phyloP scores from a whole-genome alignment of 2,888 invertebrate genomes.

The Sympetrum striolatum region DNA sequence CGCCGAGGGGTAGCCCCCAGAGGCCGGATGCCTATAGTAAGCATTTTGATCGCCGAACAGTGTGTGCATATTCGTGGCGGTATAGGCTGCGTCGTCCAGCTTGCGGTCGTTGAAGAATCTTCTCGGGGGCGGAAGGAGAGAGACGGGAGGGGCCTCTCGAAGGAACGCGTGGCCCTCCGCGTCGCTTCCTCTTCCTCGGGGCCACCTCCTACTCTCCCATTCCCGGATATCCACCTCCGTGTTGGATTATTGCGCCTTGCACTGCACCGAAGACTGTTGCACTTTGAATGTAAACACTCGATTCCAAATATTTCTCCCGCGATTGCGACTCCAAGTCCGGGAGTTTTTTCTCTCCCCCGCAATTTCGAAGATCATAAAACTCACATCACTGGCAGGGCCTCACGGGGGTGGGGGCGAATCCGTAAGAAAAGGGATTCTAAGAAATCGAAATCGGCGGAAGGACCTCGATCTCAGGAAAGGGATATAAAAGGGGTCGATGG shows the following conservation, averaged over 20 bases:
- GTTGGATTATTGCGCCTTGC: background rate
- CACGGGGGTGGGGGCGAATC: background rate
- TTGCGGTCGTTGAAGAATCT: background rate
- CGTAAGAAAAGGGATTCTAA: background rate
- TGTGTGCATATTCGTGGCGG: slow-evolving; percentile 73
- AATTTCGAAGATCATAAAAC: background rate
- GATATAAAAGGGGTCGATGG: background rate
- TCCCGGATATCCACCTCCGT: background rate
- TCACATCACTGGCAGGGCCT: background rate
- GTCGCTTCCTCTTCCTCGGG: background rate
- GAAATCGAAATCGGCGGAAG: background rate
- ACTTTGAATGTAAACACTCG: background rate
- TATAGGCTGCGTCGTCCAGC: slow-evolving; percentile 11
- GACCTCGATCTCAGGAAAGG: background rate
- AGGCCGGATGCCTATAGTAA: slow-evolving; percentile 76
- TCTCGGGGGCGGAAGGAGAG: slow-evolving; percentile 51
- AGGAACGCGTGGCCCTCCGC: slow-evolving; percentile 11
- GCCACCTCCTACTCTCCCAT: background rate
- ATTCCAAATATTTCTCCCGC: background rate
- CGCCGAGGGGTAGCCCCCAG: slow-evolving; percentile 60
- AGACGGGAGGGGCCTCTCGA: slow-evolving; percentile 65
- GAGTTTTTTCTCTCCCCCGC: background rate
- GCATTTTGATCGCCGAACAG: slow-evolving; percentile 92
- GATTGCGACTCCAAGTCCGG: background rate
- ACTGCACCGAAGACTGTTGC: background rate